Evolutionary conservation across 2,797 vertebrate genomes (phyloP).

Genomic region (Myripristis murdjan): DNA sequence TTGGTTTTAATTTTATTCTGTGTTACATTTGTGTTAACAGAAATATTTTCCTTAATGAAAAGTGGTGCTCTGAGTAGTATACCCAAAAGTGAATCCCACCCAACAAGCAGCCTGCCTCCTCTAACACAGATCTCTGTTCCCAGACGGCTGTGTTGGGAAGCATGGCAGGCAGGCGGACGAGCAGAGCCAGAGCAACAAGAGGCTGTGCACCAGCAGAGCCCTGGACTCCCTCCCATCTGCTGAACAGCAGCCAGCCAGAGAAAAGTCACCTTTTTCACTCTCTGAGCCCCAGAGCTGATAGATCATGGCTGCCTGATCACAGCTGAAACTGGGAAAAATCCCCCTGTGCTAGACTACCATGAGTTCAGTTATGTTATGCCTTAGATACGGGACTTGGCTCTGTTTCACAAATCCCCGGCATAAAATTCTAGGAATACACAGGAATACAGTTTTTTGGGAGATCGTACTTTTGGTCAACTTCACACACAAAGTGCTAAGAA

Average conservation of each 20-base stretch:
- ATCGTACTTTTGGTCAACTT: no score
- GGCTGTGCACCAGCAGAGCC: conserved; percentile 54
- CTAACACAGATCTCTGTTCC: conserved; percentile 7
- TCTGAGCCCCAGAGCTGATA: conserved; percentile 10
- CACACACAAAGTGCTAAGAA: no score
- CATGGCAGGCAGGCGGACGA: conserved; percentile 56
- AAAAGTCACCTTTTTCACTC: neutral
- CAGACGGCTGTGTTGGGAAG: conserved; percentile 82
- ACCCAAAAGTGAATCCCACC: neutral
- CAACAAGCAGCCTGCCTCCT: neutral
- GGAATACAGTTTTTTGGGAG: no score
- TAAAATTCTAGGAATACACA: no score
- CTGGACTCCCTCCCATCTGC: conserved; percentile 6
- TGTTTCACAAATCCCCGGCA: neutral
- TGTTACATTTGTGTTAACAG: no score
- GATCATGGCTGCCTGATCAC: neutral
- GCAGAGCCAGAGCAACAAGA: conserved; percentile 70
- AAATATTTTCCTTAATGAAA: no score
- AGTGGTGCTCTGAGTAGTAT: no score
- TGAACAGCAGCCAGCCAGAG: neutral
- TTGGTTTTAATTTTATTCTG: no score
- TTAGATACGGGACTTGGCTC: neutral
- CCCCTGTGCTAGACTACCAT: no score
- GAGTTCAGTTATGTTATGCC: neutral
- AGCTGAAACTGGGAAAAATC: neutral